Base-by-base conservation (phyloP, 2,113 vertebrate species). In the Excalfactoria chinensis region DNA sequence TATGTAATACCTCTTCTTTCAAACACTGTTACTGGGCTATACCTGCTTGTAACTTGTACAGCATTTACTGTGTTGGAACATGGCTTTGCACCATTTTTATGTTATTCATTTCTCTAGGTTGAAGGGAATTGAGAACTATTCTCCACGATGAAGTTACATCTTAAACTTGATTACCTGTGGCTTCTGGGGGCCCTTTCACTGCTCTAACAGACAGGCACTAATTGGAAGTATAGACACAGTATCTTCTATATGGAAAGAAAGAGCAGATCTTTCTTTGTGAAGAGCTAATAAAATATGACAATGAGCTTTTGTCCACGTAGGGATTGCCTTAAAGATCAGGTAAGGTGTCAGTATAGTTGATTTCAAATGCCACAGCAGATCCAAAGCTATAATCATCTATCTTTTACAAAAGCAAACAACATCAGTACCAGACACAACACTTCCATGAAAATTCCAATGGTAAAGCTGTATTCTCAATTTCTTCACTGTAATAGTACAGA, bases 321-420 rank as follows among this genome's bases (percentile, higher is more conserved):
- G 22, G 5, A 28, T 37, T 88, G 23, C 16, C 7, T 32, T 81
- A 37, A 59, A 74, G 35, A 70, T 76, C 35, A 77, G 14, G 26
- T 34, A 77, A 93, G 30, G 22, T 83, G 43, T 59, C 34, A 76
- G 55, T n/a, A 40, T 32, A 17, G 35, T 58, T 71, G 46, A 79
- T 92, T 93, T 70, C 55, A 56, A 80, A 90, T 85, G 75, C 34
- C 21, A 70, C 23, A 85, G 51, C 18, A 70, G 67, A 93, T 86
- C 46, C 41, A 83, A 84, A 90, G 6, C 48, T 84, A 56, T 26
- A 84, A 75, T 46, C 6, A 73, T 13, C 25, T 43, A 3, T 49
- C 41, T 80, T 89, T 79, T 37, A 44, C 25, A 85, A 71, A 64
- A 89, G 22, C n/a, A 82, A 93, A 80, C 11, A 83, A 60, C 6